Base-by-base conservation (phyloP, 2,113 vertebrate species). In the Halcyon senegalensis region DNA sequence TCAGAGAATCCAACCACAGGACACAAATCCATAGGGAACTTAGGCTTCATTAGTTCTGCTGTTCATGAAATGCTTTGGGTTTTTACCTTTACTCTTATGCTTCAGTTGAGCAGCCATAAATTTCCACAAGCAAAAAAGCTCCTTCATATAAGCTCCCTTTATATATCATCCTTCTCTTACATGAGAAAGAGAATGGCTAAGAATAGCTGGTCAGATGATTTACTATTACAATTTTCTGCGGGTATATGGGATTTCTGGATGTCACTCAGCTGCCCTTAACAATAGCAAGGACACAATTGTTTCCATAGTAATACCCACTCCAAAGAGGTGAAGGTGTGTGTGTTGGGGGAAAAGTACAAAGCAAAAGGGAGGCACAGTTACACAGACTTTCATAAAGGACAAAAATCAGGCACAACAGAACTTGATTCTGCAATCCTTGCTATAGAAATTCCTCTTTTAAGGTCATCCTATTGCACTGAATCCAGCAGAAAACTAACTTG, bases 161-260 rank as follows among this genome's bases (percentile, higher is more conserved):
- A 94, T 95, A 87, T 87, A 96, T 94, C 81, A 91, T 51, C 78
- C 62, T 68, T 81, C 96, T 87, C 92, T 80, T 94, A 91, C 77
- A 93, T 25, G 91, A 94, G 81, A 82, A 93, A 86, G 92, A 87
- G 60, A 88, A 85, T 80, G 69, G 80, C 96, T 96, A 96, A 96
- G 93, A 96, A 96, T 96, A 93, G 94, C 81, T 89, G 91, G 95
- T 96, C 96, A 96, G 95, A 96, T 96, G 89, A 96, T 97, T 96
- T 96, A 95, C 91, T 94, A 96, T 95, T 96, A 96, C 93, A 96
- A 97, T 97, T 94, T 96, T 96, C 96, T 85, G 84, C 2, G 70
- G 70, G 74, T 96, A 95, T 96, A 96, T 93, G 94, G 93, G 91
- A 91, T 95, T 84, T 94, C 86, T 96, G 84, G 91, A 96, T 97